Evolutionary conservation across 1,140 invertebrate genomes (phyloP), one percentile per base, ranked within the genome.

Genomic region (Batillaria attramentaria): DNA sequence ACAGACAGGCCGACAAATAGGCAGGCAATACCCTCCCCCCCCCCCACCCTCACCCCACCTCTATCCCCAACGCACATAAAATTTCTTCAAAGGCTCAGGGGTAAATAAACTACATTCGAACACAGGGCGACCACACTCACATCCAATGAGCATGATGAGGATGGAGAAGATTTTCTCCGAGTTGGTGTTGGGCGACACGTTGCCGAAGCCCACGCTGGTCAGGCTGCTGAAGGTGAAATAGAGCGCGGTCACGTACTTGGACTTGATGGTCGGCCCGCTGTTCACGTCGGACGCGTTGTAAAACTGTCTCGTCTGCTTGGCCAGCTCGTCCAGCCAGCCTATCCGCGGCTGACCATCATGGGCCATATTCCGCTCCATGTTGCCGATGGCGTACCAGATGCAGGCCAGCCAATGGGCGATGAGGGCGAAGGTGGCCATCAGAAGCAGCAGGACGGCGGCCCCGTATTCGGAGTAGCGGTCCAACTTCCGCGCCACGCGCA

Each of bases 401-500:
- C 98, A 99, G 33, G 98, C 98, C 87, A 99, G 93, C 98, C 98
- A 99, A 92, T 99, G 98, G 85, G 98, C 98, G 89, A 99, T 98
- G 80, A 99, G 94, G 50, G 97, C 97, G 93, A 99, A 99, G 62
- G 97, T 97, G 79, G 97, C 97, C 97, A 99, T 99, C 68, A 99
- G 93, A 62, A 99, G 94, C 78, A 99, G 93, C 72, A 99, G 93
- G 76, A 99, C 98, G 70, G 98, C 98, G 68, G 98, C 98, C 81
- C 98, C 98, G 93, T 99, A 99, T 92, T 99, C 98, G 35, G 97
- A 99, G 92, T 99, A 99, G 87, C 98, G 93, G 93, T 99, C 98
- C 87, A 99, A 97, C 93, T 99, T 99, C 81, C 98, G 93, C 28
- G 98, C 98, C 42, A 99, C 98, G 86, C 98, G 93, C 81, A 99